A percentile compares a stretch with the other conserved stretches of the same genome.
These are phyloP conservation scores for Pollenia angustigena DNA, from an alignment of 2,888 invertebrate genomes.

Conservation along the genomic window DNA sequence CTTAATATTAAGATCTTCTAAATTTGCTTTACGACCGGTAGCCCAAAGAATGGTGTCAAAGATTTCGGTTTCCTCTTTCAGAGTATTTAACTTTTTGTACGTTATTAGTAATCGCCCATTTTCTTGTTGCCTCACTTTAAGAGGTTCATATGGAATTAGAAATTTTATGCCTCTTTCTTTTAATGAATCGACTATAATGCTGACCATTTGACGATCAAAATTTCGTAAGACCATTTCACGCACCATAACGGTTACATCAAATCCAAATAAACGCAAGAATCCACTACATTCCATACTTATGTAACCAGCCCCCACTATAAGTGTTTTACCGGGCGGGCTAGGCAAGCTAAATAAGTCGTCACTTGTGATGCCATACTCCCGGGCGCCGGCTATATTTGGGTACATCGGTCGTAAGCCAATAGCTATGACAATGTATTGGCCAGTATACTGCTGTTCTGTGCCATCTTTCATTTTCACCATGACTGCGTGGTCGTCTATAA, in stretches of 20 bases:
- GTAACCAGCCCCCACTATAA: constrained; percentile 95
- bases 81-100: constrained; percentile 85
- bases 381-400: constrained; percentile 93
- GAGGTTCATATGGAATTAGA: constrained; percentile 88
- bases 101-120: constrained; percentile 88
- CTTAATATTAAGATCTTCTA: constrained; percentile 88
- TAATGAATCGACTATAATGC: constrained; percentile 91
- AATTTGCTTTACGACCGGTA: constrained; percentile 91
- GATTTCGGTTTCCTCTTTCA: constrained; percentile 85
- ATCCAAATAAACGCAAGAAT: constrained; percentile 94
- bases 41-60: constrained; percentile 95
- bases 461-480: constrained; percentile 89
- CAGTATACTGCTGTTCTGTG: constrained; percentile 88
- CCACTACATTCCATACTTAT: constrained; percentile 97
- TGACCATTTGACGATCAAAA: constrained; percentile 96
- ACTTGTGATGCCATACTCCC: constrained; percentile 93
- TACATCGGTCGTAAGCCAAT: constrained; percentile 95
- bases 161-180: constrained; percentile 90
- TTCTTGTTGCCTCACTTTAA: constrained; percentile 88
- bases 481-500: constrained; percentile 91
- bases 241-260: constrained; percentile 93
- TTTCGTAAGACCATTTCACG: constrained; percentile 93
- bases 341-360: constrained; percentile 95
- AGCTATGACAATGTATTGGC: constrained; percentile 92
- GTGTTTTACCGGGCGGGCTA: constrained; percentile 93